Evolutionary conservation across 1,140 invertebrate genomes (phyloP).

Genomic region (Onthophagus taurus): DNA sequence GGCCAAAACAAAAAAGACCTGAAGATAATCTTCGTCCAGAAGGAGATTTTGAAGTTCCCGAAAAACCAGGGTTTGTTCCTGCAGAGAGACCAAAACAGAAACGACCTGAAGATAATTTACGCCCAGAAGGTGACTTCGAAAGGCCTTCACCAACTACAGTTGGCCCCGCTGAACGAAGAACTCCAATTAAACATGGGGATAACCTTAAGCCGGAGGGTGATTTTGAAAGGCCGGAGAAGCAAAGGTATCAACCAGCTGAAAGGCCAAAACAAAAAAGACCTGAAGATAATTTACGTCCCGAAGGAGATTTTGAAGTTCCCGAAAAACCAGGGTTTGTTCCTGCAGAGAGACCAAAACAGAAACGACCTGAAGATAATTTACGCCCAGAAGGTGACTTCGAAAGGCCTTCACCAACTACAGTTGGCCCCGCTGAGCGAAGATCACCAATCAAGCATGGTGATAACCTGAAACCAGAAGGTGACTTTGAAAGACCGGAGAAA

Average conservation of each 20-base stretch:
- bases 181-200: slow-evolving; percentile 44
- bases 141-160: slow-evolving; percentile 41
- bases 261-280: slow-evolving; percentile 45
- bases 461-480: slow-evolving; percentile 49
- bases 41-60: slow-evolving; percentile 43
- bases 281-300: slow-evolving; percentile 47
- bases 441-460: slow-evolving; percentile 43
- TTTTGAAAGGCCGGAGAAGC: slow-evolving; percentile 35
- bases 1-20: slow-evolving; percentile 34
- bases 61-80: slow-evolving; percentile 34
- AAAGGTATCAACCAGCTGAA: slow-evolving; percentile 36
- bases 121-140: slow-evolving; percentile 44
- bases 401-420: slow-evolving; percentile 38
- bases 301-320: slow-evolving; percentile 33
- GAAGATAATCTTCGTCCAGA: slow-evolving; percentile 43
- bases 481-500: slow-evolving; percentile 37
- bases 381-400: slow-evolving; percentile 50
- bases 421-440: slow-evolving; percentile 42
- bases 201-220: slow-evolving; percentile 45
- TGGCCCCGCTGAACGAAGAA: slow-evolving; percentile 38
- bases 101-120: slow-evolving; percentile 44
- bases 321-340: slow-evolving; percentile 36
- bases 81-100: slow-evolving; percentile 32
- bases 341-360: slow-evolving; percentile 40
- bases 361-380: slow-evolving; percentile 50